Base-by-base conservation (phyloP, 1,140 invertebrate species). In the Pseudomyrmex dendroicus region DNA sequence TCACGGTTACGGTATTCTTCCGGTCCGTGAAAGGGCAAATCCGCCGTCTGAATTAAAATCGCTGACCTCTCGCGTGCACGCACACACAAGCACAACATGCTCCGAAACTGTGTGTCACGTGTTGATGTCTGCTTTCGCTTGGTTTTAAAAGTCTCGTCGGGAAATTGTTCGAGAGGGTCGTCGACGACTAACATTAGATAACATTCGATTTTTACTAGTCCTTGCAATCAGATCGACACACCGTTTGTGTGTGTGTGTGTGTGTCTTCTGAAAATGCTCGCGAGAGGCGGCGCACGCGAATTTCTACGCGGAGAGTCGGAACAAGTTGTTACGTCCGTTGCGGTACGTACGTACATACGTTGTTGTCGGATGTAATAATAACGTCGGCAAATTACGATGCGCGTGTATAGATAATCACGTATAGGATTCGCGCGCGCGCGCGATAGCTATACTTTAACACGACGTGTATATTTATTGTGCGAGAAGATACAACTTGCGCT, bases 321-420 rank as follows among this genome's bases (percentile, higher is more conserved):
- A 74, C 48, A 63, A 74, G 73, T 52, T 63, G 48, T 63, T 52
- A 64, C 35, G 50, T 52, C 9, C 50, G 50, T 13, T 13, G 50
- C 50, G 4, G 1, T 56, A 70, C 20, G 22, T 70, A 70, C 22
- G 35, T 73, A 25, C 25, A 20, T 57, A 48, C 46, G 57, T 74
- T 62, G 57, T 74, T 63, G 73, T 63, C 73, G 59, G 73, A 74
- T 74, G 15, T 74, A 74, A 74, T 73, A 73, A 73, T 74, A 74
- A 63, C 73, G 22, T 12, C 1, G 46, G 59, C 25, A 63, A 74
- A 74, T 74, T 74, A 74, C 22, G 73, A 74, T 35, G 25, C n/a
- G 22, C 54, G 50, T 4, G 8, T 25, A 62, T 63, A 62, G 73
- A 74, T 74, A 74, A 74, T 63, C 59, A 74, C 63, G 59, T 50